Percentiles rank a stretch among this genome's conserved stretches.
These are phyloP conservation scores for Pteronura brasiliensis DNA, from an alignment of 2,113 vertebrate species.

Conservation along the genomic window DNA sequence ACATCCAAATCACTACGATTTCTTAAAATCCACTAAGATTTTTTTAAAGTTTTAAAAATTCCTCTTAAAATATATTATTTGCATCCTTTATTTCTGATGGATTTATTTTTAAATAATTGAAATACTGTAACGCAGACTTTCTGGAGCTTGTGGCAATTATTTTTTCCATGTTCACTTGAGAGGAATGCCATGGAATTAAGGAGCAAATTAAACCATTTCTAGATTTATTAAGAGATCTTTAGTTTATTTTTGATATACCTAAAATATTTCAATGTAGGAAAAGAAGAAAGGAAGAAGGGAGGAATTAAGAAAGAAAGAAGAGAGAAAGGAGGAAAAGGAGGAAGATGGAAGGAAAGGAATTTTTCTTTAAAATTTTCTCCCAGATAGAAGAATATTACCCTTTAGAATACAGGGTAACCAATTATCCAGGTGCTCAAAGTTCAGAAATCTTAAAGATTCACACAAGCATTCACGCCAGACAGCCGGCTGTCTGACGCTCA, in stretches of 20 bases:
- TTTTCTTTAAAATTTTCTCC: not conserved
- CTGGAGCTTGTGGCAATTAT: not conserved
- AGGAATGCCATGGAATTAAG: not conserved
- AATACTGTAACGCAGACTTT: not conserved
- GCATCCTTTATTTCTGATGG: not conserved
- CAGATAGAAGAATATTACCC: not conserved
- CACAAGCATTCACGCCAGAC: not conserved
- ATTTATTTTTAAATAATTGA: slow-evolving; percentile 12
- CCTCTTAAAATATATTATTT: not conserved
- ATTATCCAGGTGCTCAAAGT: not conserved
- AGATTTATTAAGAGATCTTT: not conserved
- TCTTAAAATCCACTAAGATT: slow-evolving; percentile 32
- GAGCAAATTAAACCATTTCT: slow-evolving; percentile 29
- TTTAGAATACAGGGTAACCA: not conserved
- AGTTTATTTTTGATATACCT: not conserved
- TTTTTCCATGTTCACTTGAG: not conserved
- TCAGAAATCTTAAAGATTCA: not conserved
- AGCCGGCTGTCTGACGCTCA: not conserved
- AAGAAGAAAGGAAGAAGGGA: not conserved
- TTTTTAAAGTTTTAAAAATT: not conserved
- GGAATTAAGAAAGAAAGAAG: not conserved
- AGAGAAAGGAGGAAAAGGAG: not conserved
- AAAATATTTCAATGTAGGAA: not conserved
- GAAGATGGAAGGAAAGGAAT: not conserved
- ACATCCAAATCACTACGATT: not conserved